These are phyloP conservation scores for Poeciliopsis presidionis DNA, from an alignment of 2,797 vertebrate species.

Conservation along the genomic window DNA sequence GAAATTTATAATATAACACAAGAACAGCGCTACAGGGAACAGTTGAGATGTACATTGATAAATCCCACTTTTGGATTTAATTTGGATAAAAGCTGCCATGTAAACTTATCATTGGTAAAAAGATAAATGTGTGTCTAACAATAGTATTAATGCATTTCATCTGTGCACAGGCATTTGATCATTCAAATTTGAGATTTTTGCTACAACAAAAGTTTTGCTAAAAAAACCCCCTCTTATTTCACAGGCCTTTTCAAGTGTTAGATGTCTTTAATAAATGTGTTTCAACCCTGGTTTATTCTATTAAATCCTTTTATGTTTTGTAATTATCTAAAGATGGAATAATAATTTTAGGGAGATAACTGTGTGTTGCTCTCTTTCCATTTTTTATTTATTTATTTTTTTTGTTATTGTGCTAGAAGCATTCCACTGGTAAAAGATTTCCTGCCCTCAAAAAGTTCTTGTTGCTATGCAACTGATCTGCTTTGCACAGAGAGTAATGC, in stretches of 20 bases:
- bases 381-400: slow-evolving; percentile 10
- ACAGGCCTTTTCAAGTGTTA: background rate
- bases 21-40: background rate
- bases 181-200: background rate
- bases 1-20: background rate
- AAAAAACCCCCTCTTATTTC: slow-evolving; percentile 8
- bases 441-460: slow-evolving; percentile 77
- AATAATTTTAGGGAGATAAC: slow-evolving; percentile 17
- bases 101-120: background rate
- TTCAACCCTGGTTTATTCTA: background rate
- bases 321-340: slow-evolving; percentile 1
- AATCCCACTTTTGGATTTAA: background rate
- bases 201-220: background rate
- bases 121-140: background rate
- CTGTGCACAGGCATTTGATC: background rate
- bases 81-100: background rate
- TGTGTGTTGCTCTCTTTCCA: slow-evolving; percentile 44
- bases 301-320: slow-evolving; percentile 7
- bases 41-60: background rate
- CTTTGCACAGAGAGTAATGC: slow-evolving; percentile 76
- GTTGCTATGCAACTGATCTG: slow-evolving; percentile 87
- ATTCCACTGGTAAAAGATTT: slow-evolving; percentile 80
- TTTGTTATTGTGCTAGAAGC: slow-evolving; percentile 73
- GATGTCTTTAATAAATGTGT: background rate
- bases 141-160: background rate